Evolutionary conservation across 2,888 invertebrate species (phyloP).

Genomic region (Teleiodes luculella): DNA sequence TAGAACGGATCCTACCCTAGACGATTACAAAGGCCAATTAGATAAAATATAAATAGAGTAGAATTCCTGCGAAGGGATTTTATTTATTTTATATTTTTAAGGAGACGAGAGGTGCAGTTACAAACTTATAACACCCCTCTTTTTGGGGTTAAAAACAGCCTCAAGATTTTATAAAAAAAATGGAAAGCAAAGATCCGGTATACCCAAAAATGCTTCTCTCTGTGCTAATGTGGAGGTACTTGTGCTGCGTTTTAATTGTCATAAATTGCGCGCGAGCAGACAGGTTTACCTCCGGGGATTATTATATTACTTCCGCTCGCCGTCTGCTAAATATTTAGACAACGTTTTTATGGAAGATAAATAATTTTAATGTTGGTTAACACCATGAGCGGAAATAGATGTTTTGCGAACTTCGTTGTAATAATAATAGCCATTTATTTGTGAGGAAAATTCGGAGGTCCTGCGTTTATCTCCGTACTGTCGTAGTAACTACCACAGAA

Average conservation of each 20-base stretch:
- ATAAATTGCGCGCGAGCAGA: constrained; percentile 32
- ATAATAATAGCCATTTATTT: too few species aligned
- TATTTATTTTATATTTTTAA: too few species aligned
- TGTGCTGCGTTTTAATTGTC: constrained; percentile 34
- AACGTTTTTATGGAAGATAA: constrained; percentile 6
- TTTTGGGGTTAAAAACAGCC: too few species aligned
- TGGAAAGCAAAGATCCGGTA: background rate
- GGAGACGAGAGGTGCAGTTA: too few species aligned
- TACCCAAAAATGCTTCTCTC: background rate
- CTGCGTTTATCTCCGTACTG: too few species aligned
- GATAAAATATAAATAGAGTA: too few species aligned
- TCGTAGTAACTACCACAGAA: too few species aligned
- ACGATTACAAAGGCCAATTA: too few species aligned
- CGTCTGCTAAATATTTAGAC: background rate
- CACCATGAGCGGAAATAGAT: background rate
- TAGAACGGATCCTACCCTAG: too few species aligned
- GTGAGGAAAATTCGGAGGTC: too few species aligned
- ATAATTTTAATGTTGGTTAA: background rate
- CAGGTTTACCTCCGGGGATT: constrained; percentile 23
- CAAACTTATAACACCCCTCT: too few species aligned
- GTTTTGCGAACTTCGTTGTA: background rate
- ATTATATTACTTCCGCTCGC: constrained; percentile 4
- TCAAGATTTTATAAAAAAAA: background rate
- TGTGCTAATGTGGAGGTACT: constrained; percentile 10
- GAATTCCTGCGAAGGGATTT: too few species aligned